These are phyloP conservation scores for Cheilosia vernalis DNA, from an alignment of 2,888 invertebrate species.

Conservation along the genomic window DNA sequence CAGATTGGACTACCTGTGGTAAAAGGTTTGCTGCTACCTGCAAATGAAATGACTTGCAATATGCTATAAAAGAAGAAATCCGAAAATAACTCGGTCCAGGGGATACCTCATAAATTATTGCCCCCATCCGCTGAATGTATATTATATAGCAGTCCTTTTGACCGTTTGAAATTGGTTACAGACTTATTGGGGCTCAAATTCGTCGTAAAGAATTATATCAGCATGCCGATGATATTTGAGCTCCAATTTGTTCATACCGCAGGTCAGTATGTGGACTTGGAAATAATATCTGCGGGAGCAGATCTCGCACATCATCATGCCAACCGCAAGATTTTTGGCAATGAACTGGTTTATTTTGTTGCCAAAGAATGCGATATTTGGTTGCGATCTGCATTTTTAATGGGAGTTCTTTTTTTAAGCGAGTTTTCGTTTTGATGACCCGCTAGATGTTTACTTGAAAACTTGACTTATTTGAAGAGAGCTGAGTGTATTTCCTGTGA, in stretches of 20 bases:
- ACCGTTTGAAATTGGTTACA: slow-evolving; percentile 54
- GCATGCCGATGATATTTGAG: slow-evolving; percentile 65
- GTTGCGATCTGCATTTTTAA: slow-evolving; percentile 49
- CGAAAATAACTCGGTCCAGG: slow-evolving; percentile 17
- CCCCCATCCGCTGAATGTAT: slow-evolving; percentile 33
- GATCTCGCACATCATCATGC: slow-evolving; percentile 21
- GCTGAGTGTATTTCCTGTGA: too few relatives aligned
- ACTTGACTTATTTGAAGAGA: slow-evolving; percentile 5
- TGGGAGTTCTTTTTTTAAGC: slow-evolving; percentile 35
- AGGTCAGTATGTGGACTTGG: slow-evolving; percentile 56
- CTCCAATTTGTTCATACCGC: slow-evolving; percentile 66
- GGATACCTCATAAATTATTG: slow-evolving; percentile 67
- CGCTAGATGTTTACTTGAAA: slow-evolving; percentile 24
- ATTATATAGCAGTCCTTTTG: slow-evolving; percentile 15
- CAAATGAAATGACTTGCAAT: slow-evolving; percentile 40
- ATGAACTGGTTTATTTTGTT: slow-evolving; percentile 36
- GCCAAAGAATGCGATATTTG: slow-evolving; percentile 28
- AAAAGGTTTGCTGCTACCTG: slow-evolving; percentile 47
- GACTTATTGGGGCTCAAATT: slow-evolving; percentile 49
- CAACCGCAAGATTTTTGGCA: slow-evolving; percentile 32
- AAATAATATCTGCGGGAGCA: slow-evolving; percentile 63
- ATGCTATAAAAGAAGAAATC: not conserved
- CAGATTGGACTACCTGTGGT: slow-evolving; percentile 33
- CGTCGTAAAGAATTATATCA: slow-evolving; percentile 56
- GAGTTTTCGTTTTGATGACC: slow-evolving; percentile 9